phyloP scores from a whole-genome alignment of 1,140 invertebrate genomes.

The Elymnias hypermnestra region DNA sequence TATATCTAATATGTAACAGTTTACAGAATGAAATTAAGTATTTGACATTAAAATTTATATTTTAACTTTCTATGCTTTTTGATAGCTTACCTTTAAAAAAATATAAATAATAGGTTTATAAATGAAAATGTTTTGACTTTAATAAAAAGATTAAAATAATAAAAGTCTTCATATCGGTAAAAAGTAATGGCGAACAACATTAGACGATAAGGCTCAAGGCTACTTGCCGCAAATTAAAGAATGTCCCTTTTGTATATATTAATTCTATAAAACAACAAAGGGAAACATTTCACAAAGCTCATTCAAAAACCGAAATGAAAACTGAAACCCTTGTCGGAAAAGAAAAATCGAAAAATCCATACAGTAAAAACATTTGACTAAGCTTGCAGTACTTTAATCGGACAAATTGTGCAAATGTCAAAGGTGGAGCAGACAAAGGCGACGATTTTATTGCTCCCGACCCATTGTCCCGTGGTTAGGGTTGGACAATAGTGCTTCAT shows the following conservation, averaged over 20 bases:
- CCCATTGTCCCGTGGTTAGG: slow-evolving; percentile 7
- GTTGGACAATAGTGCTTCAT: slow-evolving; percentile 1
- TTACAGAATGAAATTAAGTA: too few species aligned
- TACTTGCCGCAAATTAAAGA: neutral
- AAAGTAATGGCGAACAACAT: too few species aligned
- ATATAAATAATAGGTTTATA: too few species aligned
- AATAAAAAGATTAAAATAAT: too few species aligned
- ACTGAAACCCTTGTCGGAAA: slow-evolving; percentile 3
- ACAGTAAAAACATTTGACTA: slow-evolving; percentile 16
- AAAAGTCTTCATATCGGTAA: too few species aligned
- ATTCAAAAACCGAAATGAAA: neutral
- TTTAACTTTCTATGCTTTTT: too few species aligned
- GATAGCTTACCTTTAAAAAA: too few species aligned
- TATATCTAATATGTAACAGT: too few species aligned
- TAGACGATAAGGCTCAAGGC: neutral
- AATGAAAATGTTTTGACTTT: too few species aligned
- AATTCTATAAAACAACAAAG: neutral
- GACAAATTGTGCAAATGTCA: slow-evolving; percentile 19
- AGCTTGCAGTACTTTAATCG: slow-evolving; percentile 15
- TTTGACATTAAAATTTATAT: too few species aligned
- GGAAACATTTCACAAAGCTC: neutral
- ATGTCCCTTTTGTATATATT: neutral
- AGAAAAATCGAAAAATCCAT: neutral
- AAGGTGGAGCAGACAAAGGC: slow-evolving; percentile 15
- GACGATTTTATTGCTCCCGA: slow-evolving; percentile 17